A percentile compares a stretch with the other conserved stretches of the same genome.
Conservation (phyloP, 1,140 invertebrate species). For the Papilio xuthus region DNA sequence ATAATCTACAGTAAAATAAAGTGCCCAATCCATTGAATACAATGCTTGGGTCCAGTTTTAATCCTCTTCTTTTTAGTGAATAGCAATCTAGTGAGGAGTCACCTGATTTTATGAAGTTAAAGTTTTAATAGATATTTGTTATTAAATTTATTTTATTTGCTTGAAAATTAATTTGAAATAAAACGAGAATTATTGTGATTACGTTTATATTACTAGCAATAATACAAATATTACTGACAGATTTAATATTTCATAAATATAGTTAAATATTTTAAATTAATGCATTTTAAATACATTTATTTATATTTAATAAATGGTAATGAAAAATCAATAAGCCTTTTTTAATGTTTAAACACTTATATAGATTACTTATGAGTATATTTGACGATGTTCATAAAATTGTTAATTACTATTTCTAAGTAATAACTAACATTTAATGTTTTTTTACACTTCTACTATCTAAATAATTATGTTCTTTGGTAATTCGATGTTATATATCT, state of each 20-base stretch:
- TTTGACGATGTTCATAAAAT: constrained; percentile 15
- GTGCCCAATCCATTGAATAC: not conserved
- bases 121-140: no score
- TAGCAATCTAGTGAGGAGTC: no score
- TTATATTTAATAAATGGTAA: not conserved
- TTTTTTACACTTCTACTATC: constrained; percentile 10
- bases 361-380: not conserved
- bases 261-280: not conserved
- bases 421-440: not conserved
- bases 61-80: no score
- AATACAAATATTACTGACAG: constrained; percentile 2
- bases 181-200: not conserved
- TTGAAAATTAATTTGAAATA: not conserved
- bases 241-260: constrained; percentile 2
- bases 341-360: not conserved
- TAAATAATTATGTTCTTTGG: constrained; percentile 13
- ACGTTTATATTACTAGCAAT: constrained; percentile 18
- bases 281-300: constrained; percentile 14
- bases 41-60: no score
- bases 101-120: no score
- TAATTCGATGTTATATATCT: constrained; percentile 28
- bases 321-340: not conserved
- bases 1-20: not conserved
- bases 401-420: not conserved
- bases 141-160: no score